phyloP scores from a whole-genome alignment of 1,140 invertebrate species.

The Eubasilissa regina region DNA sequence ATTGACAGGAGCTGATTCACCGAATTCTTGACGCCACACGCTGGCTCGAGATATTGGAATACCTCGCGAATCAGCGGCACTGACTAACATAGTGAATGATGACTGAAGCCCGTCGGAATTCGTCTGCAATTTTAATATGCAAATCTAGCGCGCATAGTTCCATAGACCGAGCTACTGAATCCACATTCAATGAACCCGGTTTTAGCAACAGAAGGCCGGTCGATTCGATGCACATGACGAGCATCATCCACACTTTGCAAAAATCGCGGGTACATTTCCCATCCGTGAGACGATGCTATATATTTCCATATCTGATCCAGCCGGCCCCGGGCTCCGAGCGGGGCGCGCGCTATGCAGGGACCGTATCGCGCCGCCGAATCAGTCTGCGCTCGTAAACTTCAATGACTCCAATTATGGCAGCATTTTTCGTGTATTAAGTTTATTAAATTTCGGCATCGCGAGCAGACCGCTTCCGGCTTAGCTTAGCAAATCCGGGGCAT shows the following conservation, averaged over 20 bases:
- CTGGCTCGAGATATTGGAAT: neutral
- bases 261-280: neutral
- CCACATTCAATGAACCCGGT: constrained; percentile 4
- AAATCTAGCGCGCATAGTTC: too few species aligned
- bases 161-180: too few species aligned
- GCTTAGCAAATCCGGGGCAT: constrained; percentile 52
- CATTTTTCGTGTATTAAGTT: constrained; percentile 55
- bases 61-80: too few species aligned
- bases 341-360: neutral
- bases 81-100: too few species aligned
- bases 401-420: constrained; percentile 54
- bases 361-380: constrained; percentile 7
- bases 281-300: neutral
- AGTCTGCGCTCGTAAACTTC: constrained; percentile 51
- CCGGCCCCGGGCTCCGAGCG: too few species aligned
- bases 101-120: too few species aligned
- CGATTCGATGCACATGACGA: constrained; percentile 15
- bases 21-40: neutral
- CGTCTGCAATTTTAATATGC: too few species aligned
- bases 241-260: neutral
- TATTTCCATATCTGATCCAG: constrained; percentile 25
- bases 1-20: too few species aligned
- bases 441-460: constrained; percentile 50
- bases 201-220: neutral
- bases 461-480: constrained; percentile 50